Conservation (phyloP, 2,888 invertebrate genomes). For the Lasiommata megera region DNA sequence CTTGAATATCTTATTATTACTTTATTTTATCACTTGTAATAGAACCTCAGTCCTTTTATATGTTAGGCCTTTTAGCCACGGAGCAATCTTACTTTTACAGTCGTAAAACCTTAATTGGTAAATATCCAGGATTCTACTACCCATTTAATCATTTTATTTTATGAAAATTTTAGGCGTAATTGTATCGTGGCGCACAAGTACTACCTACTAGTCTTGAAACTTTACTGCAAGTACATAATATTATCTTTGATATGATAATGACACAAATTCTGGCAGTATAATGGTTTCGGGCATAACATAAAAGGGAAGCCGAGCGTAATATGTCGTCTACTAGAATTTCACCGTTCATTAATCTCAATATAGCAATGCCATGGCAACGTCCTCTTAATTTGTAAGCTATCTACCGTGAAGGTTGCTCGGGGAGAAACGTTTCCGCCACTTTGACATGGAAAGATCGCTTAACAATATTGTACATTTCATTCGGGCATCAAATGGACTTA, state of each 20-base stretch:
- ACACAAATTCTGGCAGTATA: not conserved
- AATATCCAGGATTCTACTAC: no score
- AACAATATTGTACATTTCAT: not conserved
- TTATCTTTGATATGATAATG: not conserved
- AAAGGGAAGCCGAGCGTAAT: not conserved
- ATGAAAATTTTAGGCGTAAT: no score
- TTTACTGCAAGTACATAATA: no score
- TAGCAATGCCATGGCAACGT: constrained; percentile 6
- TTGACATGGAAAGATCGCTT: constrained; percentile 7
- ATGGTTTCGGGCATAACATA: not conserved
- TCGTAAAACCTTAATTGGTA: no score
- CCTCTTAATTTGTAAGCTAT: constrained; percentile 4
- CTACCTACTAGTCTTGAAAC: no score
- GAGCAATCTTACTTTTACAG: no score
- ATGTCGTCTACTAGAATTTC: not conserved
- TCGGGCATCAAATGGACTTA: not conserved
- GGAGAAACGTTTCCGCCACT: constrained; percentile 12
- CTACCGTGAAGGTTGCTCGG: not conserved
- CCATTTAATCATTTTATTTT: no score
- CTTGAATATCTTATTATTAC: no score
- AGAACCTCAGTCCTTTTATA: no score
- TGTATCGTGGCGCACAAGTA: no score
- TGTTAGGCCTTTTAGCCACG: no score
- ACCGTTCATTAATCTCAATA: constrained; percentile 1
- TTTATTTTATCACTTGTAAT: no score